Base-by-base conservation (phyloP, 1,140 invertebrate species). In the Phymastichus coffea region DNA sequence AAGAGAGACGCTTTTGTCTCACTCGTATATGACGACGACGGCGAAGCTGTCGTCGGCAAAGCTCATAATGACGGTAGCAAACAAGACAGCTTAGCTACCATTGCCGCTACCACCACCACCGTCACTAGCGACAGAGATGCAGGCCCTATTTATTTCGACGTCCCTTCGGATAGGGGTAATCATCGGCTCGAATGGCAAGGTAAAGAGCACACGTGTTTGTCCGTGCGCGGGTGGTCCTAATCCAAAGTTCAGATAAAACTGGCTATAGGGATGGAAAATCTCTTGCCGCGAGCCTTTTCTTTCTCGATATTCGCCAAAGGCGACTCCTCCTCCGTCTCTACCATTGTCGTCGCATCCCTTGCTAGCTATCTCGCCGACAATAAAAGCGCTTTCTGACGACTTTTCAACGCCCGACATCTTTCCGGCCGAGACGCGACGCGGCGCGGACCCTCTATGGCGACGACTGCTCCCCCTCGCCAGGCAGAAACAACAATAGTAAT, bases 131-230 rank as follows among this genome's bases (percentile, higher is more conserved):
- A 47, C 28, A 40, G 63, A 61, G 41, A 61, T 38, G 15, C 55
- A 65, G 53, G 62, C 56, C 41, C 55, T 65, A 70, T 70, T 70
- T 71, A 70, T 71, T 70, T 66, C 67, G 26, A 54, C 33, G 48
- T 44, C 48, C 35, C 64, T 49, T 46, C 40, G 57, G 67, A 73
- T 70, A 71, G 64, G 64, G 69, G 67, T 70, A 73, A 73, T 72
- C 66, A 72, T 70, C 43, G 55, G 48, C 38, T 54, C 48, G 41
- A 61, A 23, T 25, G 35, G 28, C 30, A 49, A 49, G 52, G 49
- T 46, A 51, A 14, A 61, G 61, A 62, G 52, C 61, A 64, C 55
- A 48, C 22, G 53, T 20, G 2, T 2, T 20, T 14, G 37, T 19
- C 37, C 2, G 26, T 38, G 26, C 44, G 59, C 41, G 41, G 57